Evolutionary conservation across 23 tunicate species (phyloP).

Genomic region (Styela clava): DNA sequence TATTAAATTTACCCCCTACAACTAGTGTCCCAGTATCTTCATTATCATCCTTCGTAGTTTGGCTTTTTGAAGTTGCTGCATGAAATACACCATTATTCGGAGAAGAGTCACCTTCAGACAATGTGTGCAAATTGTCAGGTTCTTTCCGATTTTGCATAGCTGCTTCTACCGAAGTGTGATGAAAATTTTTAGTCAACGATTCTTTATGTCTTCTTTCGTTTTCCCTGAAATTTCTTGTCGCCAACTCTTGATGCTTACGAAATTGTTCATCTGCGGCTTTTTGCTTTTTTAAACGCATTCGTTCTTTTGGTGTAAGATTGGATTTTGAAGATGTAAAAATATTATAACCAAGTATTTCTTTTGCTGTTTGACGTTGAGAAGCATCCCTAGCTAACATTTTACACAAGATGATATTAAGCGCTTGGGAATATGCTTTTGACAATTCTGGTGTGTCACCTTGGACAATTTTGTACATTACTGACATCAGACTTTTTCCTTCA

Average conservation of each 20-base stretch:
- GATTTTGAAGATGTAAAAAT: constrained; percentile 15
- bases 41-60: not conserved
- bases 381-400: constrained; percentile 69
- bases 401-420: constrained; percentile 53
- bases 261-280: constrained; percentile 62
- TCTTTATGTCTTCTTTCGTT: constrained; percentile 50
- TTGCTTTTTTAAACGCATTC: constrained; percentile 62
- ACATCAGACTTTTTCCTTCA: constrained; percentile 74
- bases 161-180: constrained; percentile 51
- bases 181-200: constrained; percentile 60
- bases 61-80: not conserved
- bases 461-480: constrained; percentile 81
- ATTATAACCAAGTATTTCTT: not conserved
- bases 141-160: constrained; percentile 12
- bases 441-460: constrained; percentile 62
- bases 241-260: constrained; percentile 29
- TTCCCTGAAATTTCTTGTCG: constrained; percentile 22
- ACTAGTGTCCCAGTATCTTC: not conserved
- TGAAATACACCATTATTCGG: not conserved
- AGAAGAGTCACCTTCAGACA: not conserved
- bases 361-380: not conserved
- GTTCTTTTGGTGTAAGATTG: constrained; percentile 55
- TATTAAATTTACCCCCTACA: not conserved
- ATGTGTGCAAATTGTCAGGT: not conserved
- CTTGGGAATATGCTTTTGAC: constrained; percentile 55